Base-by-base conservation (phyloP, 2,113 vertebrate genomes). In the Strigops habroptila region DNA sequence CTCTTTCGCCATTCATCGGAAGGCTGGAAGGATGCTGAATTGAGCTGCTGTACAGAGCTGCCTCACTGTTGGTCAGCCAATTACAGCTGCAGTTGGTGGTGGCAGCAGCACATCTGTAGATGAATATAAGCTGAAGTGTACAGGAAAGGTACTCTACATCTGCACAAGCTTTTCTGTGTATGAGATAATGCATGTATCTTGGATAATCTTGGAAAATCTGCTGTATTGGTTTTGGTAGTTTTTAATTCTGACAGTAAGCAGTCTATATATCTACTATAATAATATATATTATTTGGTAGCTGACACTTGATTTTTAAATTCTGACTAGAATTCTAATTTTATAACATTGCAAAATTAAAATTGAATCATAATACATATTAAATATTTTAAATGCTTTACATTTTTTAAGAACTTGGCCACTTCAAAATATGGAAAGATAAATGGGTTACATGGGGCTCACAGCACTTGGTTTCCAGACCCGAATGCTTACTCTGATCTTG, bases 1-100 rank as follows among this genome's bases (percentile, higher is more conserved):
- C 25, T 70, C 17, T 30, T 23, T 31, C 95, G 89, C 91, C 95
- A 95, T 97, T 97, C 96, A 97, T 48, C 60, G 93, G 95, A 89
- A 97, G 97, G 76, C 96, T 96, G 98, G 97, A 93, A 95, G 96
- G 97, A 96, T 97, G 95, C 91, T 96, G 90, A 97, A 95, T 95
- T 90, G 96, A 95, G 97, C 95, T 52, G 62, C 92, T 64, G 96
- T 75, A 31, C 94, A 95, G 91, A 97, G 97, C 88, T 97, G 94
- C 67, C 93, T 98, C 0, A 17, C 97, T 94, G 69, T 70, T 97
- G 97, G 97, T 96, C 95, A 92, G 86, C 91, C 92, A 91, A 33
- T 96, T 90, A 67, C 55, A 84, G 73, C 53, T 60, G 91, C 91
- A 80, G 60, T 74, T 0, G 1, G 21, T 24, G 85, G 91, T 27